These are phyloP conservation scores for Porites australiensis DNA, from an alignment of 64 coral and sea anemone genomes.

Conservation along the genomic window DNA sequence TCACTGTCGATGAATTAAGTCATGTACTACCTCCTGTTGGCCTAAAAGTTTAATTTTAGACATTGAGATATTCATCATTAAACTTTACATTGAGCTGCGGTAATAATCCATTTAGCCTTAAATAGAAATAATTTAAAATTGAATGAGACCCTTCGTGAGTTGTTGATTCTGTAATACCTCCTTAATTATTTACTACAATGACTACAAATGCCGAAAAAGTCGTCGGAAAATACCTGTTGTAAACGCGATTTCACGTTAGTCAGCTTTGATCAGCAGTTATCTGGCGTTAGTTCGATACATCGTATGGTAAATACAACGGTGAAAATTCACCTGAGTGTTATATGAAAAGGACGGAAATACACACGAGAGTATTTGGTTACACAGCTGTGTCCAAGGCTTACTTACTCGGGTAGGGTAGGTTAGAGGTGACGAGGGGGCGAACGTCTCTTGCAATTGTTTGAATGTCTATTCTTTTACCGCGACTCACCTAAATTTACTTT, in stretches of 20 bases:
- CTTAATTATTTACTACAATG: slow-evolving; percentile 8
- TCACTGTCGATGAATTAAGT: too few species aligned
- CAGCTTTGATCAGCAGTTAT: neutral
- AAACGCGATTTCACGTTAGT: neutral
- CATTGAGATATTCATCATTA: neutral
- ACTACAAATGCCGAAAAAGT: neutral
- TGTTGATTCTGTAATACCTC: neutral
- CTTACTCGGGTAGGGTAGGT: neutral
- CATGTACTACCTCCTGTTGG: too few species aligned
- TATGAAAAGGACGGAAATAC: neutral
- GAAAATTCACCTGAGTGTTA: too few species aligned
- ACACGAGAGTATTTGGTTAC: neutral
- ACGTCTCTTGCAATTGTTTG: neutral
- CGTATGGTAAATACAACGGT: neutral
- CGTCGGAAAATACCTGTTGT: slow-evolving; percentile 6
- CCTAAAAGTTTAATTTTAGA: too few species aligned
- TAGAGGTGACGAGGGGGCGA: neutral
- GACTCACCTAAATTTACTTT: too few species aligned
- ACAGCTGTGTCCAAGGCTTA: neutral
- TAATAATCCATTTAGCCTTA: neutral
- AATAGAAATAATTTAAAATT: neutral
- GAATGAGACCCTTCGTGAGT: neutral
- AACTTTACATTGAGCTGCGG: neutral
- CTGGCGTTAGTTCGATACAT: neutral
- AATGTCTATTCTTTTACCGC: too few species aligned